Evolutionary conservation across 2,888 invertebrate genomes (phyloP).

Genomic region (Limnephilus rhombicus): DNA sequence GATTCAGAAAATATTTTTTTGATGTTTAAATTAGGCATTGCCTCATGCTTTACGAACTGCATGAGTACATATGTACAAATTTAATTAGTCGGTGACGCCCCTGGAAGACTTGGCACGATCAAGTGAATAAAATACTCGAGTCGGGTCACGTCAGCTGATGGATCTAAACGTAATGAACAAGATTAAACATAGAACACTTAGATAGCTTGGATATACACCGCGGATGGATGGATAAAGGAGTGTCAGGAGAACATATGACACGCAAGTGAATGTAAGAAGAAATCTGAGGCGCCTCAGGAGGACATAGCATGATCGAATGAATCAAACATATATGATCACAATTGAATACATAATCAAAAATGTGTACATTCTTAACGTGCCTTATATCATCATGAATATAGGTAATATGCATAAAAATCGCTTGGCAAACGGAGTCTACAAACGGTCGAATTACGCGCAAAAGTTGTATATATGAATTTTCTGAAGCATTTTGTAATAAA

Average conservation of each 20-base stretch:
- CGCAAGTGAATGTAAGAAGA: no score
- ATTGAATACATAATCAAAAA: no score
- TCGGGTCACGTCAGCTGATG: not conserved
- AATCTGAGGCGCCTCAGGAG: not conserved
- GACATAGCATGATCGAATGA: no score
- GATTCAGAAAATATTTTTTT: not conserved
- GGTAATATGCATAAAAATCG: no score
- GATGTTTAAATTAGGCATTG: not conserved
- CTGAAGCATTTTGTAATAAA: no score
- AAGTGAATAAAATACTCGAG: not conserved
- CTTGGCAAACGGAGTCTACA: no score
- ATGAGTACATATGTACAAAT: no score
- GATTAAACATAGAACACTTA: not conserved
- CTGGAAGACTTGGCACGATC: not conserved
- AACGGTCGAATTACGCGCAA: no score
- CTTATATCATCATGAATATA: no score
- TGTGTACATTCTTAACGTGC: no score
- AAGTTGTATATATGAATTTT: no score
- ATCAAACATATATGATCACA: no score
- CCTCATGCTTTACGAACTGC: not conserved
- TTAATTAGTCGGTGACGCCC: not conserved
- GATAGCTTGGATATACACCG: not conserved
- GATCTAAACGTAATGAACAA: not conserved
- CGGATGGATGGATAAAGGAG: not conserved
- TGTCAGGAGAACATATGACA: not conserved